Evolutionary conservation across 2,797 vertebrate genomes (phyloP), one percentile per base, ranked within the genome.

Genomic region (Margarornis squamiger): DNA sequence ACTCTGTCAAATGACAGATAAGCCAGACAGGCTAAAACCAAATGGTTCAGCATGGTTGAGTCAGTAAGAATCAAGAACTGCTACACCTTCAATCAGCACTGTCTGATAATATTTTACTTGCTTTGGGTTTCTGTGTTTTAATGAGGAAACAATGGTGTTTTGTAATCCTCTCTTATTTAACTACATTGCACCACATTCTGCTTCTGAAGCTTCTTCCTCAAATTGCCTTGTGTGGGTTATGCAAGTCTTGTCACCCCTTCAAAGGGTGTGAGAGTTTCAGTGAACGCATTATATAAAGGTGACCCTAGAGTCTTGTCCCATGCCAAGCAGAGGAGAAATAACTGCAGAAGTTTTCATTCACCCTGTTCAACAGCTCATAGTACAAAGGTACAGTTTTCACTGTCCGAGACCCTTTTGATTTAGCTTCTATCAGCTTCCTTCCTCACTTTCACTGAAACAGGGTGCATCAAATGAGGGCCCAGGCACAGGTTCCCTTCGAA

Each of bases 91-190:
- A 66, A 4, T 73, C 85, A 89, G 70, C 82, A n/a, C 61, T 55
- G 49, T 38, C 85, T 92, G 92, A 96, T 95, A 88, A 79, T 86
- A 67, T 86, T 97, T 91, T 43, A 90, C 86, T 88, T 90, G 80
- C 83, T 92, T 26, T 51, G 76, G 32, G 51, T 91, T 95, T 90
- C 81, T 72, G 49, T 62, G 62, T 58, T 96, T 94, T 89, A 84
- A 84, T 82, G 87, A 94, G 80, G 86, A 90, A 92, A 92, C 57
- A 67, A 26, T 46, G 51, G 24, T 58, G 78, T 88, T 96, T 92
- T 94, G 86, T 88, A 96, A 96, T 88, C 84, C 66, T 84, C 46
- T 2, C 66, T 30, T 30, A 49, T 91, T 93, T 80, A 81, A 92
- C 88, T n/a, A 59, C 1, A 0, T 38, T 83, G 62, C 66, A 49